A percentile compares a stretch with the other conserved stretches of the same genome.
These are phyloP conservation scores for Paramisgurnus dabryanus DNA, from an alignment of 2,113 vertebrate genomes.

Conservation along the genomic window DNA sequence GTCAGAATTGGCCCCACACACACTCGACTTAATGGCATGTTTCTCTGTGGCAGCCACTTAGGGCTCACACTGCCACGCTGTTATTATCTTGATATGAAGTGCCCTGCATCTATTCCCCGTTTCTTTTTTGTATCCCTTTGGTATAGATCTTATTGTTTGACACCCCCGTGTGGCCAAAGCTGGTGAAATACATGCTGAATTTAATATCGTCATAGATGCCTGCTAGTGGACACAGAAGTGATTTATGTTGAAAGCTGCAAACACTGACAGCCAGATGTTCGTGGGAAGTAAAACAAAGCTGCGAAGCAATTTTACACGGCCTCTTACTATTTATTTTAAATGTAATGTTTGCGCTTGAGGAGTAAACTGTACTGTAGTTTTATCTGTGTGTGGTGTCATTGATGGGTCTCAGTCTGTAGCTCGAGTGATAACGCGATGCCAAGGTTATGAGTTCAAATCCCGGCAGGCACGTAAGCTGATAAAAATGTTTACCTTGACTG, in stretches of 20 bases:
- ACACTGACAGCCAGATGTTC: slow-evolving; percentile 29
- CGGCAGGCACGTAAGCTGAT: too few species aligned
- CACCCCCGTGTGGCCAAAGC: slow-evolving; percentile 78
- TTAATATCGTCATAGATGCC: slow-evolving; percentile 49
- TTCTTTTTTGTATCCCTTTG: slow-evolving; percentile 40
- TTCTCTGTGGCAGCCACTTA: slow-evolving; percentile 50
- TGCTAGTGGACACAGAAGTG: slow-evolving; percentile 45
- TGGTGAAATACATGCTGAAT: slow-evolving; percentile 58
- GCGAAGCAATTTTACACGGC: too few species aligned
- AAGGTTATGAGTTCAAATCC: too few species aligned
- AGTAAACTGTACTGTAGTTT: too few species aligned
- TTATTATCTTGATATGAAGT: slow-evolving; percentile 62
- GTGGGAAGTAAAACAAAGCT: background rate
- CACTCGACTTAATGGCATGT: slow-evolving; percentile 53
- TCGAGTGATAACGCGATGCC: too few species aligned
- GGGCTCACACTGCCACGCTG: slow-evolving; percentile 51
- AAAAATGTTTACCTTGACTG: too few species aligned
- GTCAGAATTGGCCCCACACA: slow-evolving; percentile 50
- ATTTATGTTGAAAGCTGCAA: slow-evolving; percentile 48
- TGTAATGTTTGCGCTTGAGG: background rate
- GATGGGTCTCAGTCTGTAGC: too few species aligned
- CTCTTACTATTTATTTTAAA: background rate
- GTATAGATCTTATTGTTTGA: slow-evolving; percentile 76
- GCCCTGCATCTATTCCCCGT: slow-evolving; percentile 29
- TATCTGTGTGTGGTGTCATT: too few species aligned